These are phyloP conservation scores for Sphyrna mokarran DNA, from an alignment of 2,113 vertebrate genomes.

Conservation along the genomic window DNA sequence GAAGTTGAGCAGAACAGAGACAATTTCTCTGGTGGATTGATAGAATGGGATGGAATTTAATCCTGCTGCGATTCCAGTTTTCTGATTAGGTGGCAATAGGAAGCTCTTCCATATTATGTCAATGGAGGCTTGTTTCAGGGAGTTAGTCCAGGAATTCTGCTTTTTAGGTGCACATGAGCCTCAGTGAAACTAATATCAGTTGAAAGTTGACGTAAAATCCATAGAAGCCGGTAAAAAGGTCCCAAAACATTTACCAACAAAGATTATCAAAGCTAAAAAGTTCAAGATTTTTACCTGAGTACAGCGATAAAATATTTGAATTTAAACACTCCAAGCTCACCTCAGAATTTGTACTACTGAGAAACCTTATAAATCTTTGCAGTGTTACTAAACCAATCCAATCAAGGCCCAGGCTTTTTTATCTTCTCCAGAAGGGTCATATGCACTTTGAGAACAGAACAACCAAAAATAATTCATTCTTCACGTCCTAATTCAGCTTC, in stretches of 20 bases:
- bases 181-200: background rate
- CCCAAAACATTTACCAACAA: background rate
- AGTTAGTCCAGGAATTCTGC: background rate
- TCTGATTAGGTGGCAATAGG: background rate
- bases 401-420: conserved; percentile 95
- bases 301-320: conserved; percentile 97
- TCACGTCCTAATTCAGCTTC: background rate
- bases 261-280: conserved; percentile 41
- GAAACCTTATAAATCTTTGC: conserved; percentile 83
- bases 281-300: conserved; percentile 95
- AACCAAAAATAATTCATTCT: background rate
- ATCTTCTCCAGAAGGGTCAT: background rate
- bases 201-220: background rate
- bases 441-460: background rate
- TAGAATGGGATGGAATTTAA: background rate
- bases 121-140: background rate
- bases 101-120: background rate
- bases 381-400: conserved; percentile 87
- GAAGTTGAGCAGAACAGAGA: background rate
- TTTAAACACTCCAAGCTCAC: conserved; percentile 95
- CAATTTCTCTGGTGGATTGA: background rate
- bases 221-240: background rate
- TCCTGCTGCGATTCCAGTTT: background rate
- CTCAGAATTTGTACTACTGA: conserved; percentile 92
- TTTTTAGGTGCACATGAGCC: background rate